Conservation (phyloP, 2,113 vertebrate genomes). For the Triplophysa dalaica region DNA sequence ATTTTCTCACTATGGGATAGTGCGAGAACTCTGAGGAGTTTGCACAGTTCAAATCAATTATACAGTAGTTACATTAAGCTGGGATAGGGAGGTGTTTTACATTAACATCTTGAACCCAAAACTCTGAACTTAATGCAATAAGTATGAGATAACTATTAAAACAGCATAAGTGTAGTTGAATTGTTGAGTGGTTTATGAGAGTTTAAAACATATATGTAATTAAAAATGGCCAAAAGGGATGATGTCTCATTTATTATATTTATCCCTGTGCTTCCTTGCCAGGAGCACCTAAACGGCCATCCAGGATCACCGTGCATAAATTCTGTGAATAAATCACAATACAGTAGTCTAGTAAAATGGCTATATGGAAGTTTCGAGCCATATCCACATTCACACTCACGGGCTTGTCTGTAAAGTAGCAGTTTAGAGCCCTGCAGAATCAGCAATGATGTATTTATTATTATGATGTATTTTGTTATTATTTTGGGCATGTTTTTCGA, state of each 20-base stretch:
- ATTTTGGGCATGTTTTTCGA: no score
- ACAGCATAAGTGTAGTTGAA: neutral
- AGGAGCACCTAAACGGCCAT: neutral
- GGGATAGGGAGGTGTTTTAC: no score
- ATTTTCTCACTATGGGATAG: neutral
- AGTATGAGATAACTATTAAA: neutral
- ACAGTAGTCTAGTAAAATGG: neutral
- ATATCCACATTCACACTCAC: neutral
- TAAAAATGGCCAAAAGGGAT: neutral
- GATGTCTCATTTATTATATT: neutral
- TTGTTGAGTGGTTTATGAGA: neutral
- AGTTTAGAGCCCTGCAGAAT: neutral
- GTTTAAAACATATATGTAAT: neutral
- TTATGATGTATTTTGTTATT: no score
- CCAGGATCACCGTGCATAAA: neutral
- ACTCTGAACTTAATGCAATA: neutral
- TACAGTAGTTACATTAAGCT: no score
- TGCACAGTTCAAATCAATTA: neutral
- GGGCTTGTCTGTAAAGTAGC: no score
- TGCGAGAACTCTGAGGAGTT: neutral
- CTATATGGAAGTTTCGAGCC: neutral
- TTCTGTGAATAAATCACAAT: conserved; percentile 21
- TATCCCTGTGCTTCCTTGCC: neutral
- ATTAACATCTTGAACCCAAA: neutral
- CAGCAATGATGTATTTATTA: neutral